Percentiles rank a stretch among this genome's conserved stretches.
phyloP scores from a whole-genome alignment of 2,888 invertebrate genomes.

The Euspilapteryx auroguttella region DNA sequence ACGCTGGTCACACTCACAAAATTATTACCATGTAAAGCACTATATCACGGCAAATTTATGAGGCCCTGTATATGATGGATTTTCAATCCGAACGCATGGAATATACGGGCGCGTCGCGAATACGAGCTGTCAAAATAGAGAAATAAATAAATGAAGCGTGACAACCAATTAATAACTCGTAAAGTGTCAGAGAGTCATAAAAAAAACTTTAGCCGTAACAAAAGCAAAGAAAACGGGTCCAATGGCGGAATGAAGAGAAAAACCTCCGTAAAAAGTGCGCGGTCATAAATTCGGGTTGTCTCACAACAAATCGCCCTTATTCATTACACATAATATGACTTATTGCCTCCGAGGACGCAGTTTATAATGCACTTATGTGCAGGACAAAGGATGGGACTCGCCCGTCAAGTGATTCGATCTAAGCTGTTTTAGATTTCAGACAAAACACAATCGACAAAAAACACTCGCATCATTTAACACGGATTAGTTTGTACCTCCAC shows the following conservation, averaged over 20 bases:
- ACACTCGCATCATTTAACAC: slow-evolving; percentile 47
- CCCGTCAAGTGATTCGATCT: slow-evolving; percentile 15
- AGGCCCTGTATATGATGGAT: slow-evolving; percentile 61
- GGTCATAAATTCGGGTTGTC: slow-evolving; percentile 55
- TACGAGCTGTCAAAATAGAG: slow-evolving; percentile 56
- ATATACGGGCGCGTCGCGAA: slow-evolving; percentile 33
- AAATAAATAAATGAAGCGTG: slow-evolving; percentile 51
- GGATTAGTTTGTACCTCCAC: too few relatives aligned
- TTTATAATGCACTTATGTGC: slow-evolving; percentile 48
- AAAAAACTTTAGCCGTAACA: slow-evolving; percentile 15
- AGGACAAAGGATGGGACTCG: slow-evolving; percentile 28
- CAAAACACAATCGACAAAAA: slow-evolving; percentile 25
- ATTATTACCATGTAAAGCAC: slow-evolving; percentile 56
- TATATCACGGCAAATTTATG: slow-evolving; percentile 58
- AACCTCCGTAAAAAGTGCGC: slow-evolving; percentile 52
- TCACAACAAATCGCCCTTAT: slow-evolving; percentile 63
- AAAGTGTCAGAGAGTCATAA: slow-evolving; percentile 42
- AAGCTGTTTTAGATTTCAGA: slow-evolving; percentile 28
- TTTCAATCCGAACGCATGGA: slow-evolving; percentile 53
- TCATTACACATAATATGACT: slow-evolving; percentile 60
- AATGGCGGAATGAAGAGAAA: slow-evolving; percentile 47
- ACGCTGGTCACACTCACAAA: slow-evolving; percentile 41
- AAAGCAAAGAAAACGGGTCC: slow-evolving; percentile 51
- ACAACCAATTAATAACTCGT: slow-evolving; percentile 63
- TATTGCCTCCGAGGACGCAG: slow-evolving; percentile 37